Percentiles rank a stretch among this genome's conserved stretches.
Conservation (phyloP, 2,797 vertebrate genomes). For the Phoebastria nigripes region DNA sequence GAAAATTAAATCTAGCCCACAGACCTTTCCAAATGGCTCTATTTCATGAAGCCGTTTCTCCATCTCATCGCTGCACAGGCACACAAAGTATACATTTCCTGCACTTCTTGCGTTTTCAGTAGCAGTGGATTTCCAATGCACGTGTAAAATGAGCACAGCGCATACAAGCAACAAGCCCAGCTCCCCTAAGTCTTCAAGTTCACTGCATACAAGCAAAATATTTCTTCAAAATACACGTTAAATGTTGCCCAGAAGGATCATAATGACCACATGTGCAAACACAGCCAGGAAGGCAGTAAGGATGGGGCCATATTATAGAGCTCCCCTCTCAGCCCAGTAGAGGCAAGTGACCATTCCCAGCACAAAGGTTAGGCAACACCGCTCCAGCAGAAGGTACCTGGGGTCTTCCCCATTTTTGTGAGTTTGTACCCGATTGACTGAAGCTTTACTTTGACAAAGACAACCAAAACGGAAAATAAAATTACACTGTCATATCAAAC, state of each 20-base stretch:
- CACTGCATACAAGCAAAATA: neutral
- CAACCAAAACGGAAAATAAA: neutral
- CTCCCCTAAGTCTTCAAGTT: neutral
- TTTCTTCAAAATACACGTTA: neutral
- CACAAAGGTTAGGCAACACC: neutral
- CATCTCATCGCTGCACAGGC: neutral
- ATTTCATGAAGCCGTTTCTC: neutral
- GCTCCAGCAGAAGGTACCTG: accelerated
- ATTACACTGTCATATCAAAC: neutral
- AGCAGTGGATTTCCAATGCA: neutral
- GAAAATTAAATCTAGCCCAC: slow-evolving; percentile 21
- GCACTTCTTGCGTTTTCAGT: neutral
- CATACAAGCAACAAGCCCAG: neutral
- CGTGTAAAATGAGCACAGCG: accelerated
- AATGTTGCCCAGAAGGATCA: neutral
- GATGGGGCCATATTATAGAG: neutral
- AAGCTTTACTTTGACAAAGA: neutral
- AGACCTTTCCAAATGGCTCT: slow-evolving; percentile 16
- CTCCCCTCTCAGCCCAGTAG: neutral
- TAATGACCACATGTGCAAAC: accelerated
- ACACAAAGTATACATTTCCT: neutral
- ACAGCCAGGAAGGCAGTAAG: neutral
- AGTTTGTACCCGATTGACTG: neutral
- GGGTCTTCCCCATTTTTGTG: neutral
- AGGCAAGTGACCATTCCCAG: neutral